Evolutionary conservation across 2,797 vertebrate genomes (phyloP).

Genomic region (Crypturellus tataupa): DNA sequence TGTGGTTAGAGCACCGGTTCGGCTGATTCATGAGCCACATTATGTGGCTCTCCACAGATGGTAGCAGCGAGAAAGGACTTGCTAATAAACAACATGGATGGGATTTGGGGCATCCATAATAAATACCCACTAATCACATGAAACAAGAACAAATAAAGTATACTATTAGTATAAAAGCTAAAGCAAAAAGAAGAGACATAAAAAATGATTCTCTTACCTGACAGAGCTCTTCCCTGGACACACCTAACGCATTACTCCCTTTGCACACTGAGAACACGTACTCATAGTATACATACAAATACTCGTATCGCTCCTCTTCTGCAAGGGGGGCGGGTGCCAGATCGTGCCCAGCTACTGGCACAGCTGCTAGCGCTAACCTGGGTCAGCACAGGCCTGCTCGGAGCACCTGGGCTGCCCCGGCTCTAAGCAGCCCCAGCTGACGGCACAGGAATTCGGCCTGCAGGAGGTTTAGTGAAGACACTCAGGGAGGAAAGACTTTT

Average conservation of each 20-base stretch:
- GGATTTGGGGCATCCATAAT: not conserved
- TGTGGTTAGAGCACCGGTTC: not conserved
- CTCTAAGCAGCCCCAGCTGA: not conserved
- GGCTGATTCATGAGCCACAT: not conserved
- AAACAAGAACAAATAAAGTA: not conserved
- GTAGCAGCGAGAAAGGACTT: not conserved
- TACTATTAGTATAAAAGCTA: not conserved
- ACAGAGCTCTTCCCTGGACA: not conserved
- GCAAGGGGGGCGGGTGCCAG: not conserved
- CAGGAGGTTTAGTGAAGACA: not conserved
- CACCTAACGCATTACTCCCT: rapidly evolving
- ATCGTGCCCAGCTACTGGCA: not conserved
- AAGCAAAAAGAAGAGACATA: not conserved
- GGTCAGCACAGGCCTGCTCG: too few relatives aligned
- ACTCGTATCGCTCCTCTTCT: not conserved
- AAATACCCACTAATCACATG: not conserved
- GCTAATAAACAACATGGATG: not conserved
- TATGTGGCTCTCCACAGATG: not conserved
- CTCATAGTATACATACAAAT: too few relatives aligned
- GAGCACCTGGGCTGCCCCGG: not conserved
- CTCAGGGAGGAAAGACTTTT: not conserved
- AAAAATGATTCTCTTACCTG: not conserved
- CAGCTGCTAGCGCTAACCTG: not conserved
- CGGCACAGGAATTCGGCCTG: not conserved
- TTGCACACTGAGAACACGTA: rapidly evolving